These are phyloP conservation scores for Argyresthia goedartella DNA, from an alignment of 2,888 invertebrate species.

Conservation along the genomic window DNA sequence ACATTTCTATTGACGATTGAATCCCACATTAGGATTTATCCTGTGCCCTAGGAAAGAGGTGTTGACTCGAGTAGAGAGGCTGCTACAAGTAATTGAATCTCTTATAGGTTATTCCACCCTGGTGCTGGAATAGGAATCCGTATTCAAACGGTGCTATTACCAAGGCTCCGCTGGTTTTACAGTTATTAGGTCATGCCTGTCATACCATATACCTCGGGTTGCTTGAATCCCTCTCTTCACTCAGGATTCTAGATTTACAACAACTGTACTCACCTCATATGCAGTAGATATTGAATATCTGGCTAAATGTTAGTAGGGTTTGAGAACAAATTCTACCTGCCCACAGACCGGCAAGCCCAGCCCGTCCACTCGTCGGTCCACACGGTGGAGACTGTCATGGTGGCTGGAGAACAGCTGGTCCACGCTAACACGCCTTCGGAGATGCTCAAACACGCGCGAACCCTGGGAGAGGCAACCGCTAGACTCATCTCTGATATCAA, in stretches of 20 bases:
- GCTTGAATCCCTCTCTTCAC: too few species aligned
- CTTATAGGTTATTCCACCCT: conserved; percentile 90
- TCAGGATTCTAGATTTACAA: too few species aligned
- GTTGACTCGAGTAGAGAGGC: conserved; percentile 87
- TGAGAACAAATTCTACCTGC: too few species aligned
- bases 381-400: conserved; percentile 90
- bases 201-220: too few species aligned
- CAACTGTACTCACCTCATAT: too few species aligned
- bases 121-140: conserved; percentile 45
- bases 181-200: too few species aligned
- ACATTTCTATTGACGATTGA: too few species aligned
- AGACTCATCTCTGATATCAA: conserved; percentile 95
- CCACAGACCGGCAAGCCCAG: conserved; percentile 68
- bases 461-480: conserved; percentile 94
- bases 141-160: too few species aligned
- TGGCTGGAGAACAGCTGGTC: conserved; percentile 89
- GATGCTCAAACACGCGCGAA: conserved; percentile 94
- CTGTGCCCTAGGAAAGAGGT: conserved; percentile 77
- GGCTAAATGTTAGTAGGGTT: neutral
- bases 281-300: too few species aligned
- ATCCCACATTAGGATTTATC: too few species aligned
- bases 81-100: conserved; percentile 89
- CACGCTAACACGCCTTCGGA: conserved; percentile 90
- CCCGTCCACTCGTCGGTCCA: conserved; percentile 59
- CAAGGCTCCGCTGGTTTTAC: too few species aligned